Percentiles rank a stretch among this genome's conserved stretches.
Evolutionary conservation across 2,888 invertebrate species (phyloP).

Genomic region (Thecocarcelia acutangulata): DNA sequence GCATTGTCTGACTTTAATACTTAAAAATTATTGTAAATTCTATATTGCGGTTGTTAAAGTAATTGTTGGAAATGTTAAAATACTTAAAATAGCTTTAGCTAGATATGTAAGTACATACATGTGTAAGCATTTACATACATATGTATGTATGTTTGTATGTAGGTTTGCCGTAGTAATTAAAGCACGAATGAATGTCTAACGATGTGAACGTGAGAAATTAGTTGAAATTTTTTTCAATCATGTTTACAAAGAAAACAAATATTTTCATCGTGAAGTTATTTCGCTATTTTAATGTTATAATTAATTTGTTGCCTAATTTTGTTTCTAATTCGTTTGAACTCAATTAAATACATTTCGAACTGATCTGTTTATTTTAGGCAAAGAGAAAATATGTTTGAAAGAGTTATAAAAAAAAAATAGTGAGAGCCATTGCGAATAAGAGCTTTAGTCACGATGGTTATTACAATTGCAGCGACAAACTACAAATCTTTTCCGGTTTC

Average conservation of each 20-base stretch:
- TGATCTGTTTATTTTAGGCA: background rate
- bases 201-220: slow-evolving; percentile 56
- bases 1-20: too few species aligned
- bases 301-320: slow-evolving; percentile 26
- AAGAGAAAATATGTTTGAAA: background rate
- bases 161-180: slow-evolving; percentile 27
- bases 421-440: background rate
- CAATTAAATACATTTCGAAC: background rate
- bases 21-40: too few species aligned
- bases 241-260: slow-evolving; percentile 27
- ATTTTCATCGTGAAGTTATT: slow-evolving; percentile 28
- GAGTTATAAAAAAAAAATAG: background rate
- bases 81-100: too few species aligned
- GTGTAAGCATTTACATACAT: background rate
- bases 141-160: background rate
- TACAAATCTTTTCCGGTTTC: background rate
- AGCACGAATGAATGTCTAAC: slow-evolving; percentile 52
- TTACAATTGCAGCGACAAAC: slow-evolving; percentile 15
- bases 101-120: too few species aligned
- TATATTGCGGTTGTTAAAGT: too few species aligned
- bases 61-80: too few species aligned
- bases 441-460: background rate
- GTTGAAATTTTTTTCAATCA: slow-evolving; percentile 45
- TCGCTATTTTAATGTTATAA: slow-evolving; percentile 13
- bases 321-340: slow-evolving; percentile 2